Evolutionary conservation across 2,888 invertebrate species (phyloP), one percentile per base, ranked within the genome.

Genomic region (Merodon equestris): DNA sequence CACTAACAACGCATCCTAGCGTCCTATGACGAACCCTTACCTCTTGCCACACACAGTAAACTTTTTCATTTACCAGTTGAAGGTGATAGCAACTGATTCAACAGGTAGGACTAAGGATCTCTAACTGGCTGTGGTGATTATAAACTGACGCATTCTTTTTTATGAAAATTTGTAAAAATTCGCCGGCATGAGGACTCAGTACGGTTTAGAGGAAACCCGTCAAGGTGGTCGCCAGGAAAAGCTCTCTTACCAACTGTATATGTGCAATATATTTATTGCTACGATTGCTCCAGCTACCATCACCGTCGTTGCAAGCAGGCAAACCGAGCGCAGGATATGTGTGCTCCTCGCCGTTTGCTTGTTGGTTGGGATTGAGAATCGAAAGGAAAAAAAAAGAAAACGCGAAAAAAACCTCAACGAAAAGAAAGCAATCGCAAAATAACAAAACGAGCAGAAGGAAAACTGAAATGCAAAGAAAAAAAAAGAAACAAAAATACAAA

Each of bases 311-410:
- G 51, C 77, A 67, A 57, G 50, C 40, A 7, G 10, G 40, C 79
- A 68, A 79, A 61, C 67, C 73, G 53, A 73, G 63, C 53, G 50
- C 57, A 60, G 68, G 68, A 73, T 79, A 73, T 79, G 79, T 79
- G 72, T 73, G 63, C 79, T 79, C 73, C 73, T 79, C 64, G 79
- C 63, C 68, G 64, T 79, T 79, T 79, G 73, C 73, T 79, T 79
- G 79, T 73, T 79, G 79, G 79, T 73, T 56, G 79, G 75, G 67
- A 77, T 81, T 81, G 73, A 81, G 67, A 81, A 82, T 82, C 81
- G 82, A 81, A 81, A 76, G 60, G 58, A 57, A 58, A 58, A 72
- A 68, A 77, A 56, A 70, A 47, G 14, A 50, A 50, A 13, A 50
- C 45, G 61, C 51, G 40, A 40, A 40, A 40, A 40, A 66, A 50